Percentiles rank a stretch among this genome's conserved stretches.
These are phyloP conservation scores for Meteorus sp. DNA, from an alignment of 1,140 invertebrate species.

Conservation along the genomic window DNA sequence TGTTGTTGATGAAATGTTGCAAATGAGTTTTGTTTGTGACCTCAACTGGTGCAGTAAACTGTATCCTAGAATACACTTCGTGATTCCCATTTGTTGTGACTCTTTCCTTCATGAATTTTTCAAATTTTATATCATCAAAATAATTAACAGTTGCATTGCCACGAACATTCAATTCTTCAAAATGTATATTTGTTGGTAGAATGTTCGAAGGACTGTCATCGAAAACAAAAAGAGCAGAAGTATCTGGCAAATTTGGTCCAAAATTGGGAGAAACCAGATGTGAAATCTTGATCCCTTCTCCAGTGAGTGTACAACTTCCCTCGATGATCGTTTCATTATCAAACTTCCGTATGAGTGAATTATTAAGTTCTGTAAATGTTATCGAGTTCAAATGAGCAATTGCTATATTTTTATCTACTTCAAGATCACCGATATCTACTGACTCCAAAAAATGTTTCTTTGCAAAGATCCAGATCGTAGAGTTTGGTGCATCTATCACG, in stretches of 20 bases:
- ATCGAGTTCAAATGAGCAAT: constrained; percentile 26
- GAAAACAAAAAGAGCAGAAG: constrained; percentile 23
- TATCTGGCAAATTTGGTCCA: constrained; percentile 29
- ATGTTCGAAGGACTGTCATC: constrained; percentile 18
- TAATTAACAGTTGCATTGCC: constrained; percentile 29
- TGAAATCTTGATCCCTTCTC: constrained; percentile 26
- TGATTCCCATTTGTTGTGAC: constrained; percentile 37
- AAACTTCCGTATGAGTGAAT: constrained; percentile 34
- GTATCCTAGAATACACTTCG: constrained; percentile 33
- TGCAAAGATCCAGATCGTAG: constrained; percentile 30
- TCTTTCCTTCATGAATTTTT: constrained; percentile 36
- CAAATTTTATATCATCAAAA: constrained; percentile 38
- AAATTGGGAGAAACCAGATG: constrained; percentile 25
- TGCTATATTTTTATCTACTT: constrained; percentile 11
- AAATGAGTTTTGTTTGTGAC: constrained; percentile 31
- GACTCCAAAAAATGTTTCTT: constrained; percentile 34
- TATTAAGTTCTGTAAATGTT: constrained; percentile 38
- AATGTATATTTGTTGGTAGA: constrained; percentile 35
- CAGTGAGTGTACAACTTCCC: constrained; percentile 30
- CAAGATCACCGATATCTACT: constrained; percentile 24
- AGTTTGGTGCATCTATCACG: not conserved
- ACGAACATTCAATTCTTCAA: constrained; percentile 35
- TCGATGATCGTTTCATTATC: constrained; percentile 28
- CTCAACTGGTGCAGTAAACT: constrained; percentile 36
- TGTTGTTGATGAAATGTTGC: constrained; percentile 34